Conservation (phyloP, 2,797 vertebrate species). For the Pangasius mekongensis region DNA sequence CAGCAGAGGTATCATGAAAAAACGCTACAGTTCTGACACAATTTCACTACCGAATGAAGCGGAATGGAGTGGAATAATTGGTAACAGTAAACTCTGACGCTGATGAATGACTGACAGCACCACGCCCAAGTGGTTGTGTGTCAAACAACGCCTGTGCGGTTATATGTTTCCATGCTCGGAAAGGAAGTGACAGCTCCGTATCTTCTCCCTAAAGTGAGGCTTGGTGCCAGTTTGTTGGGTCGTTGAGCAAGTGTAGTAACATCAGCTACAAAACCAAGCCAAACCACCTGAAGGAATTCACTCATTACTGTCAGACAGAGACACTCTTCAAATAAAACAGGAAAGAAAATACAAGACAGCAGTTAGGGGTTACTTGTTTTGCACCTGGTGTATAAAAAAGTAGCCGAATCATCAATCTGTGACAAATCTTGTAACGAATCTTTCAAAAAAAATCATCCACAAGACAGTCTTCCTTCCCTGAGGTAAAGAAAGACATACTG, state of each 20-base stretch:
- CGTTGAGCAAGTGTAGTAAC: neutral
- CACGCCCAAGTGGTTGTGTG: constrained; percentile 28
- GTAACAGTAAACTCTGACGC: constrained; percentile 11
- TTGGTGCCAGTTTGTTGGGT: constrained; percentile 15
- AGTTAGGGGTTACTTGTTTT: constrained; percentile 4
- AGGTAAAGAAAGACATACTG: constrained; percentile 30
- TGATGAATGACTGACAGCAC: constrained; percentile 24
- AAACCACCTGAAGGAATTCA: constrained; percentile 13
- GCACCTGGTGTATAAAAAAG: neutral
- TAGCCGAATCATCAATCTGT: neutral
- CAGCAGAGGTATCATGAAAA: constrained; percentile 6
- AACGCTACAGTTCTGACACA: neutral
- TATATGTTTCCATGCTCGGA: constrained; percentile 17
- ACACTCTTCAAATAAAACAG: neutral
- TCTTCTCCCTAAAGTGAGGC: constrained; percentile 16
- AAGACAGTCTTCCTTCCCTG: constrained; percentile 31
- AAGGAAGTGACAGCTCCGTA: constrained; percentile 35
- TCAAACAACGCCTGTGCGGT: constrained; percentile 3
- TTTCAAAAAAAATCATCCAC: constrained; percentile 38
- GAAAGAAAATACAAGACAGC: constrained; percentile 6
- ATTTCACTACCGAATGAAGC: constrained; percentile 23
- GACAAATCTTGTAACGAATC: constrained; percentile 29
- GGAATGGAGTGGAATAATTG: constrained; percentile 37
- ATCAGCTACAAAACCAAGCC: neutral
- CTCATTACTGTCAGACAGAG: neutral